Conservation (phyloP, 2,888 invertebrate genomes). For the Caprella mutica region DNA sequence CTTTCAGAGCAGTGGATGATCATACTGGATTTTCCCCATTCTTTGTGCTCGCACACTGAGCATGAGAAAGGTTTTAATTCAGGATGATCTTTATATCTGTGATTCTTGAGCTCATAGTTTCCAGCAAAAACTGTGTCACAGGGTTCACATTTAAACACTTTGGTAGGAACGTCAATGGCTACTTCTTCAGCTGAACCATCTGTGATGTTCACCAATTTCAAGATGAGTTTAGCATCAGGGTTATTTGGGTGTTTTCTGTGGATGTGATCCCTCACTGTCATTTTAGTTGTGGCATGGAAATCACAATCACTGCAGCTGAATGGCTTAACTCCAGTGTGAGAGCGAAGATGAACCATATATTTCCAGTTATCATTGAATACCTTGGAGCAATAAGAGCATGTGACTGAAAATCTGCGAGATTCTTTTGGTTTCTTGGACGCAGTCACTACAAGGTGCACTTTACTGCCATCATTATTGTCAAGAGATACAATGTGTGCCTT, state of each 20-base stretch:
- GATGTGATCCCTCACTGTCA: constrained; percentile 33
- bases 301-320: constrained; percentile 27
- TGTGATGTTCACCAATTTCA: constrained; percentile 22
- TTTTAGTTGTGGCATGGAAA: constrained; percentile 30
- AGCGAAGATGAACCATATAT: constrained; percentile 31
- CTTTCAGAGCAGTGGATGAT: constrained; percentile 28
- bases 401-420: constrained; percentile 21
- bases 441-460: constrained; percentile 31
- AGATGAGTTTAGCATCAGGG: constrained; percentile 24
- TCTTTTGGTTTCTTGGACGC: constrained; percentile 23
- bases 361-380: constrained; percentile 34
- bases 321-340: constrained; percentile 32
- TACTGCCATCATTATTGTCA: constrained; percentile 29
- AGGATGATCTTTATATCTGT: constrained; percentile 23
- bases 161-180: constrained; percentile 22
- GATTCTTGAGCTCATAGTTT: constrained; percentile 29
- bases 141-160: constrained; percentile 29
- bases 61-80: constrained; percentile 28
- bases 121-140: constrained; percentile 21
- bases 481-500: constrained; percentile 33
- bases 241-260: constrained; percentile 26
- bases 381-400: constrained; percentile 28
- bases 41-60: constrained; percentile 18
- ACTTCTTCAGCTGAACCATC: constrained; percentile 31
- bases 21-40: constrained; percentile 26